Evolutionary conservation across 2,797 vertebrate genomes (phyloP).

Genomic region (Rhinophrynus dorsalis): DNA sequence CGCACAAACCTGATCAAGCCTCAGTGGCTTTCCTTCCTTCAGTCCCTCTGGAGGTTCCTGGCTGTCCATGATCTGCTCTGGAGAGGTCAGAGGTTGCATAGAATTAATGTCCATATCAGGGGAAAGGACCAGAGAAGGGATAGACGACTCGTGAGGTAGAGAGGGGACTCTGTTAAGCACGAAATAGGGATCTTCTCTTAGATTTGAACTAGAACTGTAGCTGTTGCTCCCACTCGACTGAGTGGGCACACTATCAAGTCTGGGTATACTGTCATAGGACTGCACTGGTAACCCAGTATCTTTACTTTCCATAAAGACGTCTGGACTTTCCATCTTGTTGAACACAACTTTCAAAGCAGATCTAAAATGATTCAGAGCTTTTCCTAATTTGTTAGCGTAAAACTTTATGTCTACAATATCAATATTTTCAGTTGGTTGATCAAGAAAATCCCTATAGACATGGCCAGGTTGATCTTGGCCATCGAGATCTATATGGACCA

Average conservation of each 20-base stretch:
- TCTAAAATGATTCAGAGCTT: conserved; percentile 81
- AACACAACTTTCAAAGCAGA: conserved; percentile 86
- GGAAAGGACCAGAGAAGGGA: conserved; percentile 54
- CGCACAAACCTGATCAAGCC: conserved; percentile 73
- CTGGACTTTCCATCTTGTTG: conserved; percentile 79
- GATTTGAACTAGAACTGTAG: conserved; percentile 49
- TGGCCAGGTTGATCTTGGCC: conserved; percentile 70
- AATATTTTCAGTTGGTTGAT: conserved; percentile 65
- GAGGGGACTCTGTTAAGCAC: conserved; percentile 56
- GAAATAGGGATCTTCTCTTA: conserved; percentile 54
- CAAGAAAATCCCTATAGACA: conserved; percentile 70
- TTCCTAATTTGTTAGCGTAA: conserved; percentile 79
- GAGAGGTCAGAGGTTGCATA: conserved; percentile 15
- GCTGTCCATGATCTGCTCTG: conserved; percentile 35
- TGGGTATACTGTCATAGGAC: conserved; percentile 57
- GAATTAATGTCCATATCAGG: conserved; percentile 57
- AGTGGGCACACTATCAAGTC: conserved; percentile 61
- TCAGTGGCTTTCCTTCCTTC: conserved; percentile 63
- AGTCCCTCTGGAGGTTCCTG: conserved; percentile 56
- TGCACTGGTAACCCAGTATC: conserved; percentile 64
- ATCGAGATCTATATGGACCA: conserved; percentile 75
- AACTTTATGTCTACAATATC: conserved; percentile 72
- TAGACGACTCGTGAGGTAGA: conserved; percentile 54
- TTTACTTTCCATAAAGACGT: conserved; percentile 66
- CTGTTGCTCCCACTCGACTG: conserved; percentile 66